Evolutionary conservation across 2,113 vertebrate genomes (phyloP), one percentile per base, ranked within the genome.

Genomic region (Hystrix cristata): DNA sequence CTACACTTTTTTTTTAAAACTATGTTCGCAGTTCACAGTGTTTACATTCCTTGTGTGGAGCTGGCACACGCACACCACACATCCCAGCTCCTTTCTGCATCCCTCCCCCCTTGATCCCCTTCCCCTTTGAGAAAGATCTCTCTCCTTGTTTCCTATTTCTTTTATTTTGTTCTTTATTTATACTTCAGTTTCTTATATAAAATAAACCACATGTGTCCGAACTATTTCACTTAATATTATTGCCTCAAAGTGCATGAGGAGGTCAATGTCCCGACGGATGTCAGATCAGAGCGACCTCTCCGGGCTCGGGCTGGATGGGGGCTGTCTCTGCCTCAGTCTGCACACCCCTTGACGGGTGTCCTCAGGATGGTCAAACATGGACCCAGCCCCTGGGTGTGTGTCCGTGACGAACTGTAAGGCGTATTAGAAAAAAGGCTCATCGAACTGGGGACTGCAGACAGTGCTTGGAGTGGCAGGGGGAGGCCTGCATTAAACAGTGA

Each of bases 201-300:
- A 31, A 67, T 29, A 67, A 67, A 12, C 31, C 65, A 15, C 4
- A 13, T 59, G 59, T n/a, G 34, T 69, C 34, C 16, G 16, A n/a
- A n/a, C n/a, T 69, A n/a, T 69, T 69, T 34, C 67, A 69, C 34
- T 34, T n/a, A 34, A 69, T 7, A 14, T 69, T 18, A n/a, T n/a
- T 15, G 67, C 67, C 6, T n/a, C 67, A 12, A 16, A 34, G 67
- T 69, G 67, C 31, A 7, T 5, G 34, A 16, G 2, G 15, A 34
- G 31, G 65, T 16, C 31, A 87, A 91, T 5, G 12, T 55, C 81
- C 83, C 7, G 34, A 87, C 60, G 69, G 81, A 95, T n/a, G 96
- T 96, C 94, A 91, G 59, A 85, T 46, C 65, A 69, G 4, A n/a
- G 31, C 31, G 72, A 53, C 88, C 89, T 94, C n/a, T 53, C 23